Conservation (phyloP, 2,113 vertebrate genomes). For the Antechinus stuartii region DNA sequence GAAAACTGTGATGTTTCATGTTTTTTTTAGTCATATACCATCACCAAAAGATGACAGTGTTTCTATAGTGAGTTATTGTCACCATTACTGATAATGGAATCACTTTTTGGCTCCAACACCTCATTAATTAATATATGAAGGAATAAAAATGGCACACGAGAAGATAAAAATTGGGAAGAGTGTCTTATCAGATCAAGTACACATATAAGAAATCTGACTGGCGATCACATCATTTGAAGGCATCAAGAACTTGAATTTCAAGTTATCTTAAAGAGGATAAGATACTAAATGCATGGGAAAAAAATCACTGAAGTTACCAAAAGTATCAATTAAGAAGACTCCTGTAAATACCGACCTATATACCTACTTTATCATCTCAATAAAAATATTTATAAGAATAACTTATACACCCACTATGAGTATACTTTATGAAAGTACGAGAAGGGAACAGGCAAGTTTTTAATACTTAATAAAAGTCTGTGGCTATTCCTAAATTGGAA, state of each 20-base stretch:
- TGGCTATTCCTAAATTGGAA: not conserved
- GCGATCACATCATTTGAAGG: not conserved
- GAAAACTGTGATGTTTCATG: not conserved
- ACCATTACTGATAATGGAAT: not conserved
- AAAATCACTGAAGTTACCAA: no score
- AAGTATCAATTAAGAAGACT: no score
- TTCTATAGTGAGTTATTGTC: not conserved
- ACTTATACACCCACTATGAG: no score
- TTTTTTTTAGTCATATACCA: not conserved
- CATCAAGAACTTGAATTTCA: not conserved
- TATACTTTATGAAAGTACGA: not conserved
- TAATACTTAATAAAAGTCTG: not conserved
- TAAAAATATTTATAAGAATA: no score
- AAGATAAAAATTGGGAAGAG: not conserved
- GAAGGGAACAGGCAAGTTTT: not conserved
- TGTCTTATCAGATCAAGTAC: not conserved
- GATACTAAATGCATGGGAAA: no score
- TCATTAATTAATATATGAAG: not conserved
- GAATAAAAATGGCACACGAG: no score
- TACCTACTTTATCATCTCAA: no score
- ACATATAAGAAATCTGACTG: not conserved
- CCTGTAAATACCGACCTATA: no score
- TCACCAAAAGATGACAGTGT: not conserved
- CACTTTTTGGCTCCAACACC: no score
- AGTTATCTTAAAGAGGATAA: no score